Conservation (phyloP, 2,797 vertebrate genomes). For the Lacerta bilineata region DNA sequence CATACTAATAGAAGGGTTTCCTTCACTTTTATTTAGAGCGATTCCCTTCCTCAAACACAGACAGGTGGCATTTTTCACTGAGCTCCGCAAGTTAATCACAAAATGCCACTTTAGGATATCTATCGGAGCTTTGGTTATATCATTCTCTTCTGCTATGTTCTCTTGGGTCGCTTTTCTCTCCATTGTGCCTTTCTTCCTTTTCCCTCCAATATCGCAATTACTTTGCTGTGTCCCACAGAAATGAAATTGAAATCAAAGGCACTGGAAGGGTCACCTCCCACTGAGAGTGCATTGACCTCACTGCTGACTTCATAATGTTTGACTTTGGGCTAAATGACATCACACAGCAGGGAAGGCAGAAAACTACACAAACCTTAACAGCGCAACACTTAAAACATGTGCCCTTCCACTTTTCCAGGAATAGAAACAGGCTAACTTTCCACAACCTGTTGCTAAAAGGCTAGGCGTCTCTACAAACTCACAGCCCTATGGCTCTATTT, state of each 20-base stretch:
- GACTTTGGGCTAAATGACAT: background rate
- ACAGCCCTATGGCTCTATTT: background rate
- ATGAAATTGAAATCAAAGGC: background rate
- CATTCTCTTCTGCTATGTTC: background rate
- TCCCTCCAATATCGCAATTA: background rate
- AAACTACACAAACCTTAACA: no score
- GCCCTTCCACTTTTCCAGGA: background rate
- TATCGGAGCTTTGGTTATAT: background rate
- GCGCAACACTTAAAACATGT: no score
- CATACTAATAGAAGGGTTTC: background rate
- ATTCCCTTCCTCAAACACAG: background rate
- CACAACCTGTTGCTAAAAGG: background rate
- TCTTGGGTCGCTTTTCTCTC: background rate
- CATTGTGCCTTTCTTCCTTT: background rate
- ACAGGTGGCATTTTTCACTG: no score
- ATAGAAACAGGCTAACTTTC: background rate
- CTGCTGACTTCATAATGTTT: conserved; percentile 9
- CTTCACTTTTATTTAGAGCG: background rate
- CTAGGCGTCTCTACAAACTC: background rate
- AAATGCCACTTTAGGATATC: background rate
- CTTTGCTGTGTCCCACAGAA: background rate
- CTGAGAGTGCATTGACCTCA: background rate
- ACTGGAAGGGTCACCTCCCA: background rate
- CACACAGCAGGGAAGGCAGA: background rate
- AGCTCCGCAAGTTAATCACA: background rate